phyloP scores from a whole-genome alignment of 2,113 vertebrate species.

The Monarcha castaneiventris region DNA sequence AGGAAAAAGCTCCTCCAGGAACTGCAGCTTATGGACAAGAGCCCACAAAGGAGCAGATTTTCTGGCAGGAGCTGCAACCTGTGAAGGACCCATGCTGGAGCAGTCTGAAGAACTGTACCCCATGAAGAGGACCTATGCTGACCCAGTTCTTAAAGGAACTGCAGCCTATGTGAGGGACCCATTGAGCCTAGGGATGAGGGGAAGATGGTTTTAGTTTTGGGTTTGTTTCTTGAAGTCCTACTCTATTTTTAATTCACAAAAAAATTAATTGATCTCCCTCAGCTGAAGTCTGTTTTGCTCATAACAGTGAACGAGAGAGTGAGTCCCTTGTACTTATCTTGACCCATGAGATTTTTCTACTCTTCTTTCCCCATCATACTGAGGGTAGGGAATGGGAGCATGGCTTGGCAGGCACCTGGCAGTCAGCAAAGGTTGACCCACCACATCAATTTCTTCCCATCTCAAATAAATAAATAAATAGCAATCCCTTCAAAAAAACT shows the following conservation, averaged over 20 bases:
- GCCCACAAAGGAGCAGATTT: not conserved
- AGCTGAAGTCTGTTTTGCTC: not conserved
- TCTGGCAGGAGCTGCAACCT: not conserved
- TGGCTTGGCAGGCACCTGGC: not conserved
- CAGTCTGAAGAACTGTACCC: not conserved
- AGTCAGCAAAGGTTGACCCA: not conserved
- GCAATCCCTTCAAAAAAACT: not conserved
- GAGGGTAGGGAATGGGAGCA: not conserved
- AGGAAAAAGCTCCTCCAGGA: not conserved
- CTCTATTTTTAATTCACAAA: not conserved
- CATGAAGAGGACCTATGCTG: not conserved
- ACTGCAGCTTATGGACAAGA: not conserved
- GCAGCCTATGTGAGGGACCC: not conserved
- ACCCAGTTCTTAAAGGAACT: not conserved
- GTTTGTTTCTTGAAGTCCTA: not conserved
- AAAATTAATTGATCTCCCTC: not conserved
- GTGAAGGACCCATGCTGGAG: not conserved
- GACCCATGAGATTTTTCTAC: not conserved
- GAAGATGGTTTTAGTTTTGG: not conserved
- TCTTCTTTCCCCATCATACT: not conserved
- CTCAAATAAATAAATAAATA: not conserved
- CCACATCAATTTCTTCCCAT: not conserved
- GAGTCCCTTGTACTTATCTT: not conserved
- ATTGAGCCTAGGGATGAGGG: fast-evolving
- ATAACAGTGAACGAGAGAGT: not conserved